phyloP scores from a whole-genome alignment of 2,888 invertebrate genomes.

The Acrobasis suavella region DNA sequence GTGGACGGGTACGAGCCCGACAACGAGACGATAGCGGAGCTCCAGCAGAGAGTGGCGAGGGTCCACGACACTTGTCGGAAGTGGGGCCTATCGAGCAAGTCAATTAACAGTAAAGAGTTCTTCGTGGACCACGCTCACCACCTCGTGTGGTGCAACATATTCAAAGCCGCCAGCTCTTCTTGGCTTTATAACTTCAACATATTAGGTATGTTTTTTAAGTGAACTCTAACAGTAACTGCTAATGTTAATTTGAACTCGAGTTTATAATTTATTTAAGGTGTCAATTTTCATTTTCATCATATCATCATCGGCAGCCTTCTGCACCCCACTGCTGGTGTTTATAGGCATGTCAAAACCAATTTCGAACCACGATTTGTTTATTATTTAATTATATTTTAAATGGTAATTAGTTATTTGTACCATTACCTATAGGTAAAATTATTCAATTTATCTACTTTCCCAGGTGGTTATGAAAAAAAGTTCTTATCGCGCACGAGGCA shows the following conservation, averaged over 20 bases:
- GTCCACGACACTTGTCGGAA: conserved; percentile 77
- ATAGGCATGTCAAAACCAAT: no score
- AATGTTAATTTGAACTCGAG: no score
- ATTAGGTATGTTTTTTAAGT: conserved; percentile 70
- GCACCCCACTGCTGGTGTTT: no score
- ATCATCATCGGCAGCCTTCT: no score
- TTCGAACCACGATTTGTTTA: no score
- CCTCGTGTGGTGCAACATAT: conserved; percentile 89
- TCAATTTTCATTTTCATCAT: no score
- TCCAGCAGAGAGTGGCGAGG: conserved; percentile 71
- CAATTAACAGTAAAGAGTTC: conserved; percentile 88
- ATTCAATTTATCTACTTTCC: conserved; percentile 30
- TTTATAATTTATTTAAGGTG: no score
- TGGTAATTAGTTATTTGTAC: neutral
- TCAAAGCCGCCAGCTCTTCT: conserved; percentile 90
- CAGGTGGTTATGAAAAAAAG: conserved; percentile 83
- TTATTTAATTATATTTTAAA: no score
- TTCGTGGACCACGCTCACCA: conserved; percentile 86
- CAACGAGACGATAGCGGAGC: conserved; percentile 67
- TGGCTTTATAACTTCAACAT: conserved; percentile 91
- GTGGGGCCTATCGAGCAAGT: conserved; percentile 52
- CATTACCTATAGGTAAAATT: neutral
- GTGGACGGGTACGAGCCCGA: conserved; percentile 65
- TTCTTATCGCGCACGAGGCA: conserved; percentile 82
- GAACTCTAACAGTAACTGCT: no score